Percentiles rank a stretch among this genome's conserved stretches.
These are phyloP conservation scores for Anoplopoma fimbria DNA, from an alignment of 2,113 vertebrate genomes.

Conservation along the genomic window DNA sequence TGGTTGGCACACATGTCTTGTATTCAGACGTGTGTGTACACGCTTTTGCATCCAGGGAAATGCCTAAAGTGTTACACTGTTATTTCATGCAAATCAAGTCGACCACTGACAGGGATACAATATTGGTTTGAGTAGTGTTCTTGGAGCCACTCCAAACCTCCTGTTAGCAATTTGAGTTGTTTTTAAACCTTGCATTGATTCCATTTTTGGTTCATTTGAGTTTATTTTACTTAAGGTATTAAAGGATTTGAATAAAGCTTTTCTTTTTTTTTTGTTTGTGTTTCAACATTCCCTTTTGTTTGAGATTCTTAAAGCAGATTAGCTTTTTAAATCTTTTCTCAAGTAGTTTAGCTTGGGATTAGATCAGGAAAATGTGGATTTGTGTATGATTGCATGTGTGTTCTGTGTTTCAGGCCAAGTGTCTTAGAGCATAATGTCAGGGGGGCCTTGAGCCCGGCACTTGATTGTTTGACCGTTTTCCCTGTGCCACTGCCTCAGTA, in stretches of 20 bases:
- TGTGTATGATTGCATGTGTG: background rate
- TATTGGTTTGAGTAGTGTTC: background rate
- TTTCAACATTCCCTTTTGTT: background rate
- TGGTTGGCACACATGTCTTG: background rate
- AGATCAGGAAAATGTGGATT: background rate
- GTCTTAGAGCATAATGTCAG: background rate
- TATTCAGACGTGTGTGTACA: slow-evolving; percentile 3
- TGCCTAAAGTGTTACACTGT: background rate
- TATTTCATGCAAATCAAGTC: background rate
- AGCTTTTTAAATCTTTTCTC: background rate
- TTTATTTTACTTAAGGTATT: background rate
- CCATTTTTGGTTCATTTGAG: background rate
- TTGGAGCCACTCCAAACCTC: background rate
- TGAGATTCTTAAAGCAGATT: slow-evolving; percentile 14
- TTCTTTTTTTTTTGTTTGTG: background rate
- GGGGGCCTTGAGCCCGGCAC: background rate
- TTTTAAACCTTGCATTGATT: background rate
- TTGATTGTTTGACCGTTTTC: background rate
- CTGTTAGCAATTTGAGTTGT: background rate
- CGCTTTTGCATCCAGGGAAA: background rate
- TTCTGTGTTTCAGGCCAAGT: background rate
- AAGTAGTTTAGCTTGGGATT: slow-evolving; percentile 17
- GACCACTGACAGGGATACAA: background rate
- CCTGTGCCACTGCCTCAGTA: background rate
- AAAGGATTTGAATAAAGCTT: slow-evolving; percentile 11